Evolutionary conservation across 2,797 vertebrate species (phyloP), one percentile per base, ranked within the genome.

Genomic region (Semaprochilodus insignis): DNA sequence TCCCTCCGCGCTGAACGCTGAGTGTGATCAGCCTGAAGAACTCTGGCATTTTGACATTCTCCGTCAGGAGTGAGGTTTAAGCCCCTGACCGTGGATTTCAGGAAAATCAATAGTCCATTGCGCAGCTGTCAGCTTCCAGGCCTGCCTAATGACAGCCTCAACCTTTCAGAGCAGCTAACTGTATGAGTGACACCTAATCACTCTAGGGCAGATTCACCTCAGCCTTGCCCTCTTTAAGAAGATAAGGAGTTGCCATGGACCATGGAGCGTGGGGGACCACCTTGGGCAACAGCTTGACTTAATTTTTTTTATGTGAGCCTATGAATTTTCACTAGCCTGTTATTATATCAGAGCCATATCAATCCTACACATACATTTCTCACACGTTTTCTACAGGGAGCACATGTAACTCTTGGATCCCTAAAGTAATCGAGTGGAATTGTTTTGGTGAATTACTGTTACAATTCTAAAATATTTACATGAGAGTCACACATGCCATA

Each of bases 151-250:
- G 87, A 86, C 87, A 87, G 81, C 65, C 59, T 79, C 72, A 83
- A 88, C 90, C 90, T 90, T 91, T 90, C 80, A 80, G 80, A 79
- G 74, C 31, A 52, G 76, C 84, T 83, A 89, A 87, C 87, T 76
- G 79, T 74, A 76, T 87, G 84, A 83, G 83, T 83, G 85, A 83
- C 85, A 85, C 73, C 70, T 84, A 85, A 82, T 82, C 82, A 88
- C 81, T 81, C 62, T 25, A 74, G 85, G 85, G 55, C 77, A 60
- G 54, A 86, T 85, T 85, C 36, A 73, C 71, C 81, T 81, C 60
- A 63, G 27, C 17, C 36, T 73, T 81, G 55, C 59, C 79, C 71
- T 59, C 57, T 57, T 75, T 17, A 11, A 25, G 52, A 60, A 80
- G 78, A 62, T 86, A 73, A 83, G 44, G 78, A 34, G 34, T 67